phyloP scores from a whole-genome alignment of 35 echinoderm and acorn worm species.

The Diadema setosum region DNA sequence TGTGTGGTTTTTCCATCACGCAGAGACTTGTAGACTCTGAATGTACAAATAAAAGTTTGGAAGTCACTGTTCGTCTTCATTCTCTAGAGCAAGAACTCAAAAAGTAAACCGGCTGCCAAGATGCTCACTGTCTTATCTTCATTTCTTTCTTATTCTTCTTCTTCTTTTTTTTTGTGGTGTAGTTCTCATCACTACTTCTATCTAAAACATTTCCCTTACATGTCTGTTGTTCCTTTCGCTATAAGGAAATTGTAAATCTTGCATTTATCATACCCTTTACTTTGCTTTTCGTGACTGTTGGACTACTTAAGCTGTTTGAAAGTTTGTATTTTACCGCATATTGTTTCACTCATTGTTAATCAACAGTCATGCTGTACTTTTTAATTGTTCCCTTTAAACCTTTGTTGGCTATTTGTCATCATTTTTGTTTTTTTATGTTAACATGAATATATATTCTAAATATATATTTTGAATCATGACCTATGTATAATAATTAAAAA shows the following conservation, averaged over 20 bases:
- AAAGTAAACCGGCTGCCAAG: too few relatives aligned
- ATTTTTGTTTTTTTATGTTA: neutral
- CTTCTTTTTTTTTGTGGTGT: too few relatives aligned
- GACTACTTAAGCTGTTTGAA: neutral
- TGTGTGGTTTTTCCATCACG: too few relatives aligned
- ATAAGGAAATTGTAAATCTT: neutral
- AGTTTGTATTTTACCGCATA: neutral
- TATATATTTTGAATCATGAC: neutral
- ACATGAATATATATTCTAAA: conserved; percentile 1
- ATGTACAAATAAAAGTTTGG: too few relatives aligned
- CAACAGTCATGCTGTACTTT: neutral
- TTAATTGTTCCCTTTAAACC: neutral
- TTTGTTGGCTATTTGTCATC: neutral
- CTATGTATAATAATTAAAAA: neutral
- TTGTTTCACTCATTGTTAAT: neutral
- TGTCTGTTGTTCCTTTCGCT: neutral
- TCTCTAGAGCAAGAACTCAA: too few relatives aligned
- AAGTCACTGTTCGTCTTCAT: too few relatives aligned
- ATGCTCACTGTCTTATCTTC: too few relatives aligned
- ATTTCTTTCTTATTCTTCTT: too few relatives aligned
- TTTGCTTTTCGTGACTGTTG: neutral
- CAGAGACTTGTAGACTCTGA: too few relatives aligned
- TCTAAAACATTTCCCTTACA: too few relatives aligned
- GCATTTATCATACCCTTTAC: neutral
- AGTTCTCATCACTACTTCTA: too few relatives aligned